Base-by-base conservation (phyloP, 2,797 vertebrate species). In the Chrysocyon brachyurus region DNA sequence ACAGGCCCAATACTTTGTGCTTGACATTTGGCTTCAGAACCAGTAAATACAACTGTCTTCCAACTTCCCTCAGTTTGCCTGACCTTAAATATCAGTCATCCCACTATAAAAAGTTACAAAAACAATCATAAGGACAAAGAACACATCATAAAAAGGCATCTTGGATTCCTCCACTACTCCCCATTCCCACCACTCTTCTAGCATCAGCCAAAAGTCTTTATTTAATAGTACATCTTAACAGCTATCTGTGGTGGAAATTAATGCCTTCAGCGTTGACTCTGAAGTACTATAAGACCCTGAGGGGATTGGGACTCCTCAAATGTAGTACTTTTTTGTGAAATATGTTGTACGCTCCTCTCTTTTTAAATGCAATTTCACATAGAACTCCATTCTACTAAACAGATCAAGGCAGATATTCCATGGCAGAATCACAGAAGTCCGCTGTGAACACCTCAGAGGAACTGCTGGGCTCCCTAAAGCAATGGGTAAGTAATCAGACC, bases 11-110 rank as follows among this genome's bases (percentile, higher is more conserved):
- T 17, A 54, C 15, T 57, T 68, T 31, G 31, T 68, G 36, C 77
- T 73, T 88, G 56, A 56, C 49, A 15, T 70, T 64, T 95, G 75
- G n/a, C 70, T 78, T 94, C 52, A 63, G 46, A 90, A n/a, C 24
- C 16, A 28, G 57, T 83, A 73, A 82, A 88, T 28, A 59, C 16
- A 78, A 33, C 49, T 28, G 14, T 59, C n/a, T 73, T 70, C 73
- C 56, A 61, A 49, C 66, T 91, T 83, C 61, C 5, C n/a, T 86
- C 46, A 17, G 26, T 52, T n/a, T 0, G 17, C 31, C 19, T 26
- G 33, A 54, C 24, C 24, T 89, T n/a, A 90, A 72, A 66, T 57
- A 78, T 46, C 77, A 49, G 12, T 16, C 33, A 26, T 36, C 1
- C 40, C 61, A 61, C 49, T 36, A 54, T 52, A 46, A 78, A 95